Evolutionary conservation across 2,888 invertebrate genomes (phyloP).

Genomic region (Eurois occulta): DNA sequence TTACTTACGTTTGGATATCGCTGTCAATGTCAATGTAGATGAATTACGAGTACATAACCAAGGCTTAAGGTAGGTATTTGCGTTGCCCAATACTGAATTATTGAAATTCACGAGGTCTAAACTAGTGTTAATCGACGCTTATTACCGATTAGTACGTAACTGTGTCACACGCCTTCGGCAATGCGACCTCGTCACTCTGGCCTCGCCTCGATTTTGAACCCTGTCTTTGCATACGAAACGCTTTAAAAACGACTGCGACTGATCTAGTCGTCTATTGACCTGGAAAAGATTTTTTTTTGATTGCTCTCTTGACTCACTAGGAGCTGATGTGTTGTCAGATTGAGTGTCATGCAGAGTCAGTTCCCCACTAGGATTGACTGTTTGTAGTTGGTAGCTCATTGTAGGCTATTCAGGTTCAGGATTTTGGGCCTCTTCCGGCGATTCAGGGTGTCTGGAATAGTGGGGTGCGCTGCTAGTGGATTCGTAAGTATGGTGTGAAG

Average conservation of each 20-base stretch:
- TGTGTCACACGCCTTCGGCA: not conserved
- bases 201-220: not conserved
- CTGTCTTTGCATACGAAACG: not conserved
- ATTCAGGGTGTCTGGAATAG: no score
- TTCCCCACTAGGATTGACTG: no score
- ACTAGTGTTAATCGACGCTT: slow-evolving; percentile 17
- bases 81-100: slow-evolving; percentile 5
- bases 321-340: no score
- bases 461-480: no score
- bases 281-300: not conserved
- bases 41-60: no score
- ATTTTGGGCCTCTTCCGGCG: no score
- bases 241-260: not conserved
- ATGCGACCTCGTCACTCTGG: slow-evolving; percentile 12
- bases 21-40: no score
- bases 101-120: slow-evolving; percentile 3
- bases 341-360: no score
- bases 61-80: not conserved
- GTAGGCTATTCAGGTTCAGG: no score
- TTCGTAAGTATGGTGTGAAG: no score
- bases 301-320: not conserved
- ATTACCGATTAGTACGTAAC: slow-evolving; percentile 26
- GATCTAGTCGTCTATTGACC: not conserved
- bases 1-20: no score
- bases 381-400: no score